A percentile compares a stretch with the other conserved stretches of the same genome.
Conservation (phyloP, 2,888 invertebrate species). For the Brachypterus glaber region DNA sequence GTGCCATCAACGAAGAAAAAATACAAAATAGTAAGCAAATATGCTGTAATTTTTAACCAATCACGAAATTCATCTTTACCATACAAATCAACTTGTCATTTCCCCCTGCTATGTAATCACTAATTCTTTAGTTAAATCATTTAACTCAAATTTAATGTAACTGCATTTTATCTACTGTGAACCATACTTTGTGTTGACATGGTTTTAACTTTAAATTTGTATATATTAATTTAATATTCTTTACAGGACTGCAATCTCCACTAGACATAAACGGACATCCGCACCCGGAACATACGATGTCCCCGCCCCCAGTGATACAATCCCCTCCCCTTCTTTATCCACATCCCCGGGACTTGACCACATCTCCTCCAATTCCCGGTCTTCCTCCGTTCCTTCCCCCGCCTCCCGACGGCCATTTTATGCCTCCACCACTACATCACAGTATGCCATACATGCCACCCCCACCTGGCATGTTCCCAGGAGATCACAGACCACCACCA, state of each 20-base stretch:
- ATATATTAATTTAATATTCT: constrained; percentile 5
- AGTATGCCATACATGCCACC: constrained; percentile 38
- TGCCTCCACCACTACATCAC: constrained; percentile 51
- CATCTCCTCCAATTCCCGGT: constrained; percentile 43
- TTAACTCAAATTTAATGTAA: constrained; percentile 1
- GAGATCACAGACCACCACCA: constrained; percentile 47
- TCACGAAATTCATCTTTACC: no score
- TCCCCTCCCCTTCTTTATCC: constrained; percentile 40
- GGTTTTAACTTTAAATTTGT: neutral
- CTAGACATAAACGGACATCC: constrained; percentile 45
- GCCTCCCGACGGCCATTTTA: constrained; percentile 57
- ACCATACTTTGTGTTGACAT: neutral
- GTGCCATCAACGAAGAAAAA: constrained; percentile 43
- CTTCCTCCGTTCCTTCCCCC: constrained; percentile 54
- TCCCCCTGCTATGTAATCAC: no score
- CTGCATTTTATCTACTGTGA: no score
- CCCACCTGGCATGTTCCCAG: constrained; percentile 38
- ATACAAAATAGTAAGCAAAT: constrained; percentile 43
- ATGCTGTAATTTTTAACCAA: no score
- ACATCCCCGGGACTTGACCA: constrained; percentile 34
- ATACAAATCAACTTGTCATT: no score
- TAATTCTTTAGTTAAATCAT: neutral
- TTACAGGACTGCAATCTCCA: constrained; percentile 47
- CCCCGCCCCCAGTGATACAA: constrained; percentile 42
- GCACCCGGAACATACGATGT: constrained; percentile 41